A percentile compares a stretch with the other conserved stretches of the same genome.
Evolutionary conservation across 2,888 invertebrate genomes (phyloP).

Genomic region (Chydorus sphaericus): DNA sequence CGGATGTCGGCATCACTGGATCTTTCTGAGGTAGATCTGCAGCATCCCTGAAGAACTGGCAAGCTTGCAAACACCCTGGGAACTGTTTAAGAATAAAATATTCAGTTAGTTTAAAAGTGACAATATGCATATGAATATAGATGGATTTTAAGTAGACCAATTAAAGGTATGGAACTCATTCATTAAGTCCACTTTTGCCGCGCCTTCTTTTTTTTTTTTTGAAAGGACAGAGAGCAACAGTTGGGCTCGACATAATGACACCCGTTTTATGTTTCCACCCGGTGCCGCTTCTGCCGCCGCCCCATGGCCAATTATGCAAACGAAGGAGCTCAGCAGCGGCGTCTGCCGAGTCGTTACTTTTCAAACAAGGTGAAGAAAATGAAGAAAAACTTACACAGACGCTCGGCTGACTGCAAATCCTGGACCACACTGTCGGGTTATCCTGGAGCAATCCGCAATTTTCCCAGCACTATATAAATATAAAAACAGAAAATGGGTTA

Average conservation of each 20-base stretch:
- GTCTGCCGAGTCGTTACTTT: too few relatives aligned
- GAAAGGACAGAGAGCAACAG: not conserved
- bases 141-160: too few relatives aligned
- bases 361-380: too few relatives aligned
- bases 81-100: conserved; percentile 37
- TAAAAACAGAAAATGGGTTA: not conserved
- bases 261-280: too few relatives aligned
- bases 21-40: conserved; percentile 43
- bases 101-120: not conserved
- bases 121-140: too few relatives aligned
- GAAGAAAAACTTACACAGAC: conserved; percentile 54
- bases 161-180: too few relatives aligned
- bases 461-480: conserved; percentile 53
- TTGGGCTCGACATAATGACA: too few relatives aligned
- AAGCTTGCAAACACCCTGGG: conserved; percentile 54
- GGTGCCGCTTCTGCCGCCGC: too few relatives aligned
- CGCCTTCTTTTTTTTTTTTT: not conserved
- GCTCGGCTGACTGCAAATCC: conserved; percentile 51
- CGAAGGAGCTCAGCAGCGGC: too few relatives aligned
- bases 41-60: conserved; percentile 46
- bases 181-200: not conserved
- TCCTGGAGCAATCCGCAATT: conserved; percentile 52
- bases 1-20: conserved; percentile 53
- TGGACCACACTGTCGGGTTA: conserved; percentile 55
- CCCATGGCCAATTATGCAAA: conserved; percentile 4